Evolutionary conservation across 2,797 vertebrate species (phyloP).

Genomic region (Lepilemur septentrionalis): DNA sequence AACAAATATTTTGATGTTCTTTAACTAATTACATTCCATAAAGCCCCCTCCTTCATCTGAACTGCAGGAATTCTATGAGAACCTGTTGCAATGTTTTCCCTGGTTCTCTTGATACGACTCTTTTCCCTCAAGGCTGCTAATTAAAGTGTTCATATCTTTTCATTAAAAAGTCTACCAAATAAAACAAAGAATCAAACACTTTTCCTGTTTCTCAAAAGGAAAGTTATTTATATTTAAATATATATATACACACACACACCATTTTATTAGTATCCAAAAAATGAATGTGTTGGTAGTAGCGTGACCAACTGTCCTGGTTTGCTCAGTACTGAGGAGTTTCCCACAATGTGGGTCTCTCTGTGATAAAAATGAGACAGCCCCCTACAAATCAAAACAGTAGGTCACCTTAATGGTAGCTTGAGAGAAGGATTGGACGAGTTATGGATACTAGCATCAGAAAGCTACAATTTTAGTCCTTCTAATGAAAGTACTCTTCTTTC

Average conservation of each 20-base stretch:
- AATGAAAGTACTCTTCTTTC: slow-evolving; percentile 2
- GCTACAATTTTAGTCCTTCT: background rate
- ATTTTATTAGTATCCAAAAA: background rate
- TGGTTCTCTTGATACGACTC: background rate
- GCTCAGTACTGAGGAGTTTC: background rate
- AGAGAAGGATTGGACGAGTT: background rate
- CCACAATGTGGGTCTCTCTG: background rate
- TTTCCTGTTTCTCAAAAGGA: background rate
- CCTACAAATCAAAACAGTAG: background rate
- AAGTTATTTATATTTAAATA: background rate
- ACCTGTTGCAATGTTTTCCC: background rate
- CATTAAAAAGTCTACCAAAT: background rate
- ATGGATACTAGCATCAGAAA: background rate
- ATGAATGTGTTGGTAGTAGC: background rate
- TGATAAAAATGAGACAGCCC: background rate
- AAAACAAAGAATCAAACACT: background rate
- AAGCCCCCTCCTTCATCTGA: background rate
- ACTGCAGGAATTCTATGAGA: background rate
- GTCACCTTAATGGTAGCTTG: background rate
- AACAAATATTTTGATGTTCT: slow-evolving; percentile 1
- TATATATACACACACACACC: background rate
- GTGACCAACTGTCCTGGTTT: background rate
- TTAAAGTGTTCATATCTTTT: background rate
- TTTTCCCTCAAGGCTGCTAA: background rate
- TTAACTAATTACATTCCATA: slow-evolving; percentile 13